Evolutionary conservation across 2,797 vertebrate genomes (phyloP).

Genomic region (Microhierax caerulescens): DNA sequence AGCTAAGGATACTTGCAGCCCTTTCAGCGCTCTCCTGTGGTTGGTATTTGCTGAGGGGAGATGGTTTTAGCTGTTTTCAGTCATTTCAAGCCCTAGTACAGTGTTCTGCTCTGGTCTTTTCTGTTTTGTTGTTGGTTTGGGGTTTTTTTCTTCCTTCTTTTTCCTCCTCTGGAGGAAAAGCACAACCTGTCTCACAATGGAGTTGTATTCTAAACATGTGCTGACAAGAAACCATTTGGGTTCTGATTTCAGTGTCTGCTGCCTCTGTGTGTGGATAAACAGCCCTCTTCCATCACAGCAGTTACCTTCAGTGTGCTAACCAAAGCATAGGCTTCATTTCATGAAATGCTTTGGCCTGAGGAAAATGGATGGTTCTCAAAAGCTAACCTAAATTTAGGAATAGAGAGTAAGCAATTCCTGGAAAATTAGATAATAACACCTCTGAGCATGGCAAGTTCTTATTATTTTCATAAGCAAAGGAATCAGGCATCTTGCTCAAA

Average conservation of each 20-base stretch:
- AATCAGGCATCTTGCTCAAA: not conserved
- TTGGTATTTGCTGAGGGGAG: not conserved
- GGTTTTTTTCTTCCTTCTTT: not conserved
- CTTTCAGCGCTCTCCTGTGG: not conserved
- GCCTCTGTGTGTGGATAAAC: not conserved
- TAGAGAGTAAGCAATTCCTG: not conserved
- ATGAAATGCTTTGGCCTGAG: not conserved
- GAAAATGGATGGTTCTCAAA: not conserved
- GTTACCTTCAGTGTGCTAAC: not conserved
- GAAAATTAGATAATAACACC: not conserved
- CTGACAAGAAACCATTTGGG: not conserved
- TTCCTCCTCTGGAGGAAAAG: not conserved
- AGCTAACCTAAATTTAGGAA: not conserved
- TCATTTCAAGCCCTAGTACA: constrained; percentile 21
- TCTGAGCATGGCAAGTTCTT: not conserved
- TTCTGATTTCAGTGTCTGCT: not conserved
- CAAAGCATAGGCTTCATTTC: not conserved
- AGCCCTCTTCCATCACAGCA: not conserved
- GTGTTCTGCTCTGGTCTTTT: not conserved
- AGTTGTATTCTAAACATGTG: not conserved
- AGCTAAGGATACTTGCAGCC: not conserved
- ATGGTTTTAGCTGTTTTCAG: not conserved
- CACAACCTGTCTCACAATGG: not conserved
- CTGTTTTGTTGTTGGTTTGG: not conserved
- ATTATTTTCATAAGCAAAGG: not conserved